These are phyloP conservation scores for Labroides dimidiatus DNA, from an alignment of 2,797 vertebrate genomes.

Conservation along the genomic window DNA sequence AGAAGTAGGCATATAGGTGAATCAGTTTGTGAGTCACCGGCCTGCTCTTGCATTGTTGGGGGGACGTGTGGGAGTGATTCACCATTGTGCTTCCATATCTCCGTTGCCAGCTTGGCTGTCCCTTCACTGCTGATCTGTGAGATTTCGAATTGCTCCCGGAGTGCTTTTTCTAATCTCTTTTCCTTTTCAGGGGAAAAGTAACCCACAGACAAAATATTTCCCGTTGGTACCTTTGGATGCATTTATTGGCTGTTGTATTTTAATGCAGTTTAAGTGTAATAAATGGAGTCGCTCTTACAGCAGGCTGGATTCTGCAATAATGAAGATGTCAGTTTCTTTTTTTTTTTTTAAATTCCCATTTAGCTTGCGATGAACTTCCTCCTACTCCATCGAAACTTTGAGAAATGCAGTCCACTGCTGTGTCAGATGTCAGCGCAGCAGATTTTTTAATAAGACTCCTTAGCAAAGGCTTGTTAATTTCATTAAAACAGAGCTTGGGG, in stretches of 20 bases:
- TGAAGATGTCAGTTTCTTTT: slow-evolving; percentile 9
- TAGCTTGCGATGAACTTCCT: slow-evolving; percentile 22
- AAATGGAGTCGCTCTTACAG: slow-evolving; percentile 21
- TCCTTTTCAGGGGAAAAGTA: slow-evolving; percentile 61
- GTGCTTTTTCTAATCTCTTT: slow-evolving; percentile 73
- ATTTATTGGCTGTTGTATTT: slow-evolving; percentile 42
- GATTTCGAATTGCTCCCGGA: slow-evolving; percentile 76
- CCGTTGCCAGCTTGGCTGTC: slow-evolving; percentile 75
- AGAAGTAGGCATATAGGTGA: slow-evolving; percentile 49
- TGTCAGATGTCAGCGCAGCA: slow-evolving; percentile 60
- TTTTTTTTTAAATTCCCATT: slow-evolving; percentile 35
- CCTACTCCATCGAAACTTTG: slow-evolving; percentile 37
- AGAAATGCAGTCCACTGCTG: slow-evolving; percentile 37
- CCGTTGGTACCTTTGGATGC: slow-evolving; percentile 52
- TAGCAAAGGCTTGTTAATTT: slow-evolving; percentile 70
- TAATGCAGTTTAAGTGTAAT: slow-evolving; percentile 36
- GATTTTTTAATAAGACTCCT: slow-evolving; percentile 58
- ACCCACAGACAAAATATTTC: slow-evolving; percentile 63
- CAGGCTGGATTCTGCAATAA: slow-evolving; percentile 1
- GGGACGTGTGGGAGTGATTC: slow-evolving; percentile 73
- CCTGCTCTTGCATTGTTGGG: slow-evolving; percentile 62
- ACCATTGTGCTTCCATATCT: slow-evolving; percentile 76
- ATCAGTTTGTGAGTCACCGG: slow-evolving; percentile 64
- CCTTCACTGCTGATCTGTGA: slow-evolving; percentile 75
- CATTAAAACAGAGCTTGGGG: slow-evolving; percentile 74